A percentile compares a stretch with the other conserved stretches of the same genome.
phyloP scores from a whole-genome alignment of 2,888 invertebrate species.

The Eupithecia insigniata region DNA sequence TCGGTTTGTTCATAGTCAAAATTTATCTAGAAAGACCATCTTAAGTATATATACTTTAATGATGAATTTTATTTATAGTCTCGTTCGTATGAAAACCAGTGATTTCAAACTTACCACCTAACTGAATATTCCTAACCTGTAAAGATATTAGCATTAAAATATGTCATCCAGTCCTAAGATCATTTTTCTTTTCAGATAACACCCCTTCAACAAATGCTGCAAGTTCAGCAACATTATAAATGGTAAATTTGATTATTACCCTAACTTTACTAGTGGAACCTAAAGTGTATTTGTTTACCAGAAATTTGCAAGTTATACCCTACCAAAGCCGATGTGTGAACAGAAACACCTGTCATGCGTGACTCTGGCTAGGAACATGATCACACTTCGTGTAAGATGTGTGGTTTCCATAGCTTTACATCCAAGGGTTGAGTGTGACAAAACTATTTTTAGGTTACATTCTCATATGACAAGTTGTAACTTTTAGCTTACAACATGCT shows the following conservation, averaged over 20 bases:
- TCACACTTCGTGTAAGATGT: constrained; percentile 79
- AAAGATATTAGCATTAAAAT: background rate
- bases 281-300: background rate
- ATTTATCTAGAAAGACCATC: no score
- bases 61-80: constrained; percentile 8
- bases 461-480: background rate
- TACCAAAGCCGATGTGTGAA: constrained; percentile 82
- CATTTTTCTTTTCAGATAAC: background rate
- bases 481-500: background rate
- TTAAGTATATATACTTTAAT: background rate
- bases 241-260: background rate
- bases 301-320: constrained; percentile 54
- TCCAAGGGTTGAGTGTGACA: constrained; percentile 81
- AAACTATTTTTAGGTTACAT: constrained; percentile 22
- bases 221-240: background rate
- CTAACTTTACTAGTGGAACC: background rate
- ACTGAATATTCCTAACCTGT: constrained; percentile 35
- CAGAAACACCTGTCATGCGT: constrained; percentile 62
- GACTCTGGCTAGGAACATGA: constrained; percentile 83
- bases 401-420: constrained; percentile 57
- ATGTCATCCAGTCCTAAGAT: background rate
- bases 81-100: constrained; percentile 61
- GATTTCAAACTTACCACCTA: constrained; percentile 59
- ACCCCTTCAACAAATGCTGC: background rate
- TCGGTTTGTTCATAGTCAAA: no score